Conservation (phyloP, 2,113 vertebrate species). For the Tricholaema leucomelas region DNA sequence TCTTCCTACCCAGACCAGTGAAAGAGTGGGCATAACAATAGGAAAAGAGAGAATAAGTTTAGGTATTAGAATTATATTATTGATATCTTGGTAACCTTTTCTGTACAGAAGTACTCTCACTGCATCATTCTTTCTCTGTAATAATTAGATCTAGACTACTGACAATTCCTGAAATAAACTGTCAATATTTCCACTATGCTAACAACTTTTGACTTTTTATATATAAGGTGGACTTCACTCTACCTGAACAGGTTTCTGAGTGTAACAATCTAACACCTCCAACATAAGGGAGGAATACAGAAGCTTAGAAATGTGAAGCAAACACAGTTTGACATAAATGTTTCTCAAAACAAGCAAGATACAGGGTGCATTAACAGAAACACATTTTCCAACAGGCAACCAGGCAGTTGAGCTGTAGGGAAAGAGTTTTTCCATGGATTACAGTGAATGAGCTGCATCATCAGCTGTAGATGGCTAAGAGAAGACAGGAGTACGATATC, state of each 20-base stretch:
- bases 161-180: background rate
- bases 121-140: background rate
- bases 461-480: background rate
- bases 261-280: background rate
- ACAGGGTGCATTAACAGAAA: background rate
- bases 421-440: background rate
- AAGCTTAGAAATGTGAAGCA: accelerated
- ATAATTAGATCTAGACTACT: background rate
- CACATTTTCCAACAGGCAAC: background rate
- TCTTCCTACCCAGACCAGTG: background rate
- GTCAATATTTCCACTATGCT: background rate
- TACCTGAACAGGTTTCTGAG: background rate
- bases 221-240: background rate
- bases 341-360: background rate
- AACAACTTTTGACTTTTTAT: background rate
- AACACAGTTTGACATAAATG: background rate
- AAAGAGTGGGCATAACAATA: background rate
- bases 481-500: background rate
- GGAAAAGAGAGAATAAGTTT: background rate
- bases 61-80: background rate
- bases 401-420: background rate
- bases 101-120: background rate
- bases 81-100: background rate
- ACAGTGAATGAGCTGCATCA: background rate
- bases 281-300: background rate